Percentiles rank a stretch among this genome's conserved stretches.
These are phyloP conservation scores for Halcyon leucocephala DNA, from an alignment of 2,797 vertebrate genomes.

Conservation along the genomic window DNA sequence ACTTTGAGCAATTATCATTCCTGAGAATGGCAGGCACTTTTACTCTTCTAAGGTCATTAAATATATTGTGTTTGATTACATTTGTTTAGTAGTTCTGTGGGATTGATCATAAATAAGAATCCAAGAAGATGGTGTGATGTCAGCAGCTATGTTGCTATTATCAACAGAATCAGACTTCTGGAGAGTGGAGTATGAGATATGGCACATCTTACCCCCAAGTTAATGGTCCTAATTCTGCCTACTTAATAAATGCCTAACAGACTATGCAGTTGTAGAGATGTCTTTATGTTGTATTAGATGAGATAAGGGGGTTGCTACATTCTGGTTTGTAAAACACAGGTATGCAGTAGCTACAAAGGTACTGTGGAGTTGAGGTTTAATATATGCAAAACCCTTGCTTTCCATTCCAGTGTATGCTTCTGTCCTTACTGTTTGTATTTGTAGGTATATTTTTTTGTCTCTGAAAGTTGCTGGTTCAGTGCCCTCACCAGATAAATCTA, in stretches of 20 bases:
- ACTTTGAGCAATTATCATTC: neutral
- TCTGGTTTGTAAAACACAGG: neutral
- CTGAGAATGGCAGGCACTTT: neutral
- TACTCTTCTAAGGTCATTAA: neutral
- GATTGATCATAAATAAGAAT: neutral
- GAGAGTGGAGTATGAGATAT: neutral
- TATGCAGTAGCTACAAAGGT: neutral
- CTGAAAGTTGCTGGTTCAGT: neutral
- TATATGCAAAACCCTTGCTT: neutral
- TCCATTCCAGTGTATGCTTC: neutral
- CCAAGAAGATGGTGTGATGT: neutral
- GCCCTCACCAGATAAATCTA: neutral
- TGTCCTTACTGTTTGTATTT: neutral
- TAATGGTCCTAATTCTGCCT: neutral
- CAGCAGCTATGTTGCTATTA: neutral
- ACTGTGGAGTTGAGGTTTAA: neutral
- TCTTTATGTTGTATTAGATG: neutral
- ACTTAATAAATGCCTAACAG: neutral
- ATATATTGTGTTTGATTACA: neutral
- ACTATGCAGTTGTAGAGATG: neutral
- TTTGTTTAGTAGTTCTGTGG: neutral
- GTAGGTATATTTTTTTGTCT: neutral
- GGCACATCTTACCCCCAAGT: neutral
- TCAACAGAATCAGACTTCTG: neutral
- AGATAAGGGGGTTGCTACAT: neutral